Conservation (phyloP, 2,888 invertebrate species). For the Antheraea yamamai region DNA sequence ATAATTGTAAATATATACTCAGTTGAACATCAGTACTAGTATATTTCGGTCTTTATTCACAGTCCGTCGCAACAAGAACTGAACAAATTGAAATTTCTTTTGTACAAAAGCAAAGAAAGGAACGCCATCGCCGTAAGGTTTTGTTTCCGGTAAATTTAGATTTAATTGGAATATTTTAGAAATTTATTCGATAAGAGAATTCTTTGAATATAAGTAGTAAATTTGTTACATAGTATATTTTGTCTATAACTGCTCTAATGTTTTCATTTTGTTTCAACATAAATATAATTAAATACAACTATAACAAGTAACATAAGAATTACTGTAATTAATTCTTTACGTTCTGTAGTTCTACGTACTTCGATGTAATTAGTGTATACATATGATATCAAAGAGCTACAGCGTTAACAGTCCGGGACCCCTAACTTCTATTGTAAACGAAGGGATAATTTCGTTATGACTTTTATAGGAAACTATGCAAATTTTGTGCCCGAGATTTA, state of each 20-base stretch:
- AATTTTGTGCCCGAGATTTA: slow-evolving; percentile 27
- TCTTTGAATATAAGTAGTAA: not conserved
- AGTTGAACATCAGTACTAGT: not conserved
- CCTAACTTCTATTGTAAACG: slow-evolving; percentile 20
- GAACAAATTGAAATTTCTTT: slow-evolving; percentile 21
- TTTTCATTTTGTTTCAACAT: not conserved
- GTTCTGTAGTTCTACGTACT: not conserved
- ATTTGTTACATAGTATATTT: not conserved
- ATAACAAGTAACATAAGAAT: too few relatives aligned
- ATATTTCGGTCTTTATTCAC: slow-evolving; percentile 16
- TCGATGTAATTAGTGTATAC: not conserved
- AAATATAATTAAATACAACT: too few relatives aligned
- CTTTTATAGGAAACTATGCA: slow-evolving; percentile 30
- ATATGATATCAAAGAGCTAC: slow-evolving; percentile 8
- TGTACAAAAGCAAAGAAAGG: slow-evolving; percentile 20
- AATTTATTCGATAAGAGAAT: not conserved
- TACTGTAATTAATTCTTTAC: not conserved
- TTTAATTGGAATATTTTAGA: slow-evolving; percentile 21
- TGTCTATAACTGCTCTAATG: not conserved
- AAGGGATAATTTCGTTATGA: slow-evolving; percentile 29
- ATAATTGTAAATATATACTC: not conserved
- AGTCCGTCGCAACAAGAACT: slow-evolving; percentile 18
- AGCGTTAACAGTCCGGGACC: slow-evolving; percentile 8
- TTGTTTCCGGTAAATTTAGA: slow-evolving; percentile 19
- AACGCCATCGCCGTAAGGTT: slow-evolving; percentile 15